Percentiles rank a stretch among this genome's conserved stretches.
Conservation (phyloP, 2,797 vertebrate species). For the Salmo trutta region DNA sequence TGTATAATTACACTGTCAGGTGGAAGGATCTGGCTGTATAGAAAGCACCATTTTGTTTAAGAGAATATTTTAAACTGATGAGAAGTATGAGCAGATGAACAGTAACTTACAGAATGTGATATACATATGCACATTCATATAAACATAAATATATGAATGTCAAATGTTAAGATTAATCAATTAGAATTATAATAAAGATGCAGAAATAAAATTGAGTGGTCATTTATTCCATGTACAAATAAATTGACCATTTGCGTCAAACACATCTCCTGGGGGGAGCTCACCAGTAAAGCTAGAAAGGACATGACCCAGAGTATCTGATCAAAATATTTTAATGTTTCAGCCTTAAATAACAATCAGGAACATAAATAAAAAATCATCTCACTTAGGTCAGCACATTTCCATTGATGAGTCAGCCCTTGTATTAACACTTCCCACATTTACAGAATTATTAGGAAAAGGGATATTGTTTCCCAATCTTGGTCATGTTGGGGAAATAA, state of each 20-base stretch:
- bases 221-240: background rate
- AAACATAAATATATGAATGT: conserved; percentile 78
- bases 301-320: background rate
- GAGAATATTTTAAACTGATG: conserved; percentile 68
- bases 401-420: too few relatives aligned
- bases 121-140: conserved; percentile 78
- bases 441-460: too few relatives aligned
- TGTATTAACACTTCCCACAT: too few relatives aligned
- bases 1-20: conserved; percentile 14
- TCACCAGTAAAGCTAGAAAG: background rate
- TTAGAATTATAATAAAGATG: conserved; percentile 84
- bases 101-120: conserved; percentile 77
- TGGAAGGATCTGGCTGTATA: conserved; percentile 61
- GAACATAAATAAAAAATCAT: too few relatives aligned
- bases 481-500: too few relatives aligned
- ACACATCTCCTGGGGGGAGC: background rate
- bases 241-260: background rate
- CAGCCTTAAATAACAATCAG: background rate
- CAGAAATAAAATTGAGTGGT: conserved; percentile 66
- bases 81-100: conserved; percentile 73
- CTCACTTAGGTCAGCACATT: too few relatives aligned
- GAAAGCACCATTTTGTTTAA: conserved; percentile 72
- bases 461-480: too few relatives aligned
- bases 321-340: background rate
- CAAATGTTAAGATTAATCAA: conserved; percentile 80